These are phyloP conservation scores for Lutjanus erythropterus DNA, from an alignment of 2,113 vertebrate genomes.

Conservation along the genomic window DNA sequence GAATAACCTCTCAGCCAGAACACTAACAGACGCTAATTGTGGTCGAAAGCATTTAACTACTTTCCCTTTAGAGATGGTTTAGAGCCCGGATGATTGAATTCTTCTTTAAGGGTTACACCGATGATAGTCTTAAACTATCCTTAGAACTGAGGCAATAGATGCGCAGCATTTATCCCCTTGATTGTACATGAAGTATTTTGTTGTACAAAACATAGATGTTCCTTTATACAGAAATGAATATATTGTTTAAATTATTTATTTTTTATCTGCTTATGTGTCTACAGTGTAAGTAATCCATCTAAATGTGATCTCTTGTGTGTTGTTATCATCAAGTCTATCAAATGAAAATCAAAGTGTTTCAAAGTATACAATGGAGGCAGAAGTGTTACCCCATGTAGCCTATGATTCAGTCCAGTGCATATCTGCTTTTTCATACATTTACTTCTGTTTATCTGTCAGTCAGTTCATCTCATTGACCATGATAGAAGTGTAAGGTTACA, in stretches of 20 bases:
- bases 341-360: constrained; percentile 45
- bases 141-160: constrained; percentile 50
- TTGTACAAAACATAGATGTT: constrained; percentile 73
- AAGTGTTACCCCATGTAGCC: constrained; percentile 31
- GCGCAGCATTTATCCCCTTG: constrained; percentile 60
- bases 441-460: not conserved
- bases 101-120: constrained; percentile 50
- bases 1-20: constrained; percentile 63
- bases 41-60: constrained; percentile 59
- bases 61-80: constrained; percentile 71
- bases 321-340: constrained; percentile 18
- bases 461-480: not conserved
- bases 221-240: constrained; percentile 74
- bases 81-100: constrained; percentile 44
- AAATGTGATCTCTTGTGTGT: constrained; percentile 49
- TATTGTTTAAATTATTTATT: constrained; percentile 78
- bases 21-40: constrained; percentile 58
- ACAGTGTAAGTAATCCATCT: constrained; percentile 50
- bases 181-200: constrained; percentile 76
- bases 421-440: not conserved
- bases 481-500: not conserved
- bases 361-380: not conserved
- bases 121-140: constrained; percentile 45
- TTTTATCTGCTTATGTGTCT: constrained; percentile 65
- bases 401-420: constrained; percentile 4